Evolutionary conservation across 1,140 invertebrate species (phyloP).

Genomic region (Metaphire vulgaris): DNA sequence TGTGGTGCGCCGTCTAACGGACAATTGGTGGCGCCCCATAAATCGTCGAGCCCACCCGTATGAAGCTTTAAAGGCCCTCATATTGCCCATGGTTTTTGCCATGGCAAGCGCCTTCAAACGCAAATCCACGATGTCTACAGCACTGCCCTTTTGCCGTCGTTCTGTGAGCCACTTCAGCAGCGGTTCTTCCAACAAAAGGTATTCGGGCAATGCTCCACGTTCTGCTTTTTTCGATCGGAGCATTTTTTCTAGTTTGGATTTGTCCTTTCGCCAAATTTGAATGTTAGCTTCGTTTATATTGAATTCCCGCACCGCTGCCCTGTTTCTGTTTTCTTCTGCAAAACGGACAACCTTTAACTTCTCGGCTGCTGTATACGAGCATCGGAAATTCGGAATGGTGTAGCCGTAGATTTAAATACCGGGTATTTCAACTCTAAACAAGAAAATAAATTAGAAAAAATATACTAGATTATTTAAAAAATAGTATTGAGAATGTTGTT

Average conservation of each 20-base stretch:
- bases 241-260: no score
- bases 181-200: no score
- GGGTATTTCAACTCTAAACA: no score
- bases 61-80: background rate
- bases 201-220: background rate
- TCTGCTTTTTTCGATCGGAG: no score
- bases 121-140: background rate
- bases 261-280: background rate
- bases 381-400: no score
- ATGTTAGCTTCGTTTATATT: background rate
- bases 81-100: background rate
- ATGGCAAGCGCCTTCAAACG: background rate
- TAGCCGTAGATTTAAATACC: no score
- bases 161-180: background rate
- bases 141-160: background rate
- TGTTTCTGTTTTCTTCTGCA: background rate
- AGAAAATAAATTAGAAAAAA: no score
- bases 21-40: background rate
- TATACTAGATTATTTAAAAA: no score
- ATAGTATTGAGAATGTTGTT: no score
- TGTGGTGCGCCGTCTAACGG: background rate
- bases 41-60: background rate
- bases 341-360: background rate
- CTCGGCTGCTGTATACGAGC: background rate
- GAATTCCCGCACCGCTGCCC: background rate